These are phyloP conservation scores for Patagioenas fasciata DNA, from an alignment of 2,113 vertebrate genomes.

Conservation along the genomic window DNA sequence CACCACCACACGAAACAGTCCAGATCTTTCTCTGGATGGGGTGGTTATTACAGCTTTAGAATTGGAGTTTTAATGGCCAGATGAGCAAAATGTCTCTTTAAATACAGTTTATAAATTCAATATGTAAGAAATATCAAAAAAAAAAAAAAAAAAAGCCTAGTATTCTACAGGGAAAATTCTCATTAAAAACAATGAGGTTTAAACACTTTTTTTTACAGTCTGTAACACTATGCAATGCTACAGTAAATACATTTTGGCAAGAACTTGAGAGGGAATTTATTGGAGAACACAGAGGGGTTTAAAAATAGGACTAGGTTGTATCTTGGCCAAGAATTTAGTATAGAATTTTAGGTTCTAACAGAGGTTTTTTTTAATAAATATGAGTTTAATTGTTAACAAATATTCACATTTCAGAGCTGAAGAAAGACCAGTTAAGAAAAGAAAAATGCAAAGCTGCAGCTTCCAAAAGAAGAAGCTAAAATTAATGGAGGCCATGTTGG, in stretches of 20 bases:
- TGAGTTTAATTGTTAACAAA: conserved; percentile 25
- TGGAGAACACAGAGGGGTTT: not conserved
- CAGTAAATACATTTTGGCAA: not conserved
- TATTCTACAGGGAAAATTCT: not conserved
- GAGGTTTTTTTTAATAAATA: not conserved
- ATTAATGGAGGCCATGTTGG: conserved; percentile 91
- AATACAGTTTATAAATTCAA: not conserved
- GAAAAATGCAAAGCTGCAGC: conserved; percentile 77
- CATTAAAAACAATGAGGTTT: not conserved
- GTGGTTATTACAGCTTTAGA: not conserved
- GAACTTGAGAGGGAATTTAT: not conserved
- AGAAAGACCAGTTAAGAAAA: conserved; percentile 80
- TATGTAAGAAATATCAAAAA: not conserved
- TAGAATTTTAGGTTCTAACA: not conserved
- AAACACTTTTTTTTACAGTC: not conserved
- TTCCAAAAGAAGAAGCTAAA: conserved; percentile 89
- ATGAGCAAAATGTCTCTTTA: not conserved
- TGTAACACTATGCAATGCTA: not conserved
- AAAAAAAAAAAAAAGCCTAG: not conserved
- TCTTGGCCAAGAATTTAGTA: not conserved
- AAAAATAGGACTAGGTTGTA: not conserved
- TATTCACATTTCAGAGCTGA: conserved; percentile 81
- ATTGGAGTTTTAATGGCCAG: not conserved
- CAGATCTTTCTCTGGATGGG: not conserved
- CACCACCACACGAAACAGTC: not conserved